These are phyloP conservation scores for Speoplatyrhinus poulsoni DNA, from an alignment of 2,113 vertebrate species.

Conservation along the genomic window DNA sequence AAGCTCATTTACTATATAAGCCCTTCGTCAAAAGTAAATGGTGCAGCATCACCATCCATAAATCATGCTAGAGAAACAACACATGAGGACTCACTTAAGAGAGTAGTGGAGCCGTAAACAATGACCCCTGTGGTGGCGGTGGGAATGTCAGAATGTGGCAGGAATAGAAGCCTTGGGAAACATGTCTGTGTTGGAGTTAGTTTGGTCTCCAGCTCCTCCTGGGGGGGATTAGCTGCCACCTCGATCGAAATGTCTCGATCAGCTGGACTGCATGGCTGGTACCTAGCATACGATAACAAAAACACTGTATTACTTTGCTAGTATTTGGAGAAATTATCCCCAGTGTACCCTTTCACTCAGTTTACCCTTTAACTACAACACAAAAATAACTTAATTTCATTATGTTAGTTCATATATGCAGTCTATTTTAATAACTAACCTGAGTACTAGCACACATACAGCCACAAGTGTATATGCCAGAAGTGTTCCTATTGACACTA, in stretches of 20 bases:
- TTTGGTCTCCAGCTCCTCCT: conserved; percentile 59
- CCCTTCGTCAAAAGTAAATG: neutral
- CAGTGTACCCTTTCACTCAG: neutral
- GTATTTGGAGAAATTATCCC: neutral
- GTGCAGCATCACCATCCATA: neutral
- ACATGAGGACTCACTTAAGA: conserved; percentile 75
- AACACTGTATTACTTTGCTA: neutral
- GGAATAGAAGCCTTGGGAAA: conserved; percentile 62
- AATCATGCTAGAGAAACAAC: neutral
- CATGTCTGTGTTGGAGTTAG: conserved; percentile 43
- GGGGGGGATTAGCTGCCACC: conserved; percentile 12
- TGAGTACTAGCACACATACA: conserved; percentile 85
- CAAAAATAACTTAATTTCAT: neutral
- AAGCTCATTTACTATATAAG: no score
- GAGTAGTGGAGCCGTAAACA: conserved; percentile 74
- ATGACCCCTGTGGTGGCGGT: conserved; percentile 75
- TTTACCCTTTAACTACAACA: no score
- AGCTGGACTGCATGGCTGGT: conserved; percentile 73
- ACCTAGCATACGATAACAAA: conserved; percentile 60
- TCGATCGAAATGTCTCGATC: neutral
- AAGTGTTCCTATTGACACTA: conserved; percentile 89
- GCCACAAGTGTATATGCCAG: conserved; percentile 87
- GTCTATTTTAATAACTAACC: conserved; percentile 62
- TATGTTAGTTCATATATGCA: neutral
- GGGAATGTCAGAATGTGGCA: conserved; percentile 60